These are phyloP conservation scores for Drosophila nigricruria DNA, from an alignment of 2,888 invertebrate species.

Conservation along the genomic window DNA sequence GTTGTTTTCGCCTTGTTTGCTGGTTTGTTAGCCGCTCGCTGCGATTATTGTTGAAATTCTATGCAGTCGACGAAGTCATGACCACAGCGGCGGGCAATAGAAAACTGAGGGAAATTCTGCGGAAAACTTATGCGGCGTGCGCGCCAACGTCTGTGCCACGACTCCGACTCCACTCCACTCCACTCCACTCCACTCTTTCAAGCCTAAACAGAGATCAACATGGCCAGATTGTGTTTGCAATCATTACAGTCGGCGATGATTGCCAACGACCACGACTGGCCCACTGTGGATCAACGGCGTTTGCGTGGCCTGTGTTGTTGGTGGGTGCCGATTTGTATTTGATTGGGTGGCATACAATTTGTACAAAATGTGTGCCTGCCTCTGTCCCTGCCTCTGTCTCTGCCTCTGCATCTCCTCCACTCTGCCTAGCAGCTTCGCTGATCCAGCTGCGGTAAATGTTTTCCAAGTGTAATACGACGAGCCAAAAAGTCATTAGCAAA, in stretches of 20 bases:
- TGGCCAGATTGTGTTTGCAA: conserved; percentile 78
- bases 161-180: neutral
- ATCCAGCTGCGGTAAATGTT: conserved; percentile 38
- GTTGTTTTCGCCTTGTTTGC: conserved; percentile 80
- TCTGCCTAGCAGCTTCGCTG: neutral
- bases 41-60: conserved; percentile 79
- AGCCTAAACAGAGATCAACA: conserved; percentile 68
- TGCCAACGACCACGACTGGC: conserved; percentile 69
- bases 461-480: conserved; percentile 26
- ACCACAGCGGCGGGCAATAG: conserved; percentile 59
- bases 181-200: conserved; percentile 15
- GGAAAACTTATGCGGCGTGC: conserved; percentile 70
- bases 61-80: conserved; percentile 74
- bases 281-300: conserved; percentile 48
- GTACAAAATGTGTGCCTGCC: conserved; percentile 38
- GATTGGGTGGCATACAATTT: conserved; percentile 70
- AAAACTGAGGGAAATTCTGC: conserved; percentile 72
- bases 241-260: conserved; percentile 75
- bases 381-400: neutral
- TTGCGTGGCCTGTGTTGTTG: conserved; percentile 45
- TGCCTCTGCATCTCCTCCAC: too few relatives aligned
- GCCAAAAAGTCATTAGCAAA: conserved; percentile 47
- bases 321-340: conserved; percentile 59
- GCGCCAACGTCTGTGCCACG: conserved; percentile 34
- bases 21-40: conserved; percentile 75